Evolutionary conservation across 2,888 invertebrate genomes (phyloP).

Genomic region (Sclerodermus sp.): DNA sequence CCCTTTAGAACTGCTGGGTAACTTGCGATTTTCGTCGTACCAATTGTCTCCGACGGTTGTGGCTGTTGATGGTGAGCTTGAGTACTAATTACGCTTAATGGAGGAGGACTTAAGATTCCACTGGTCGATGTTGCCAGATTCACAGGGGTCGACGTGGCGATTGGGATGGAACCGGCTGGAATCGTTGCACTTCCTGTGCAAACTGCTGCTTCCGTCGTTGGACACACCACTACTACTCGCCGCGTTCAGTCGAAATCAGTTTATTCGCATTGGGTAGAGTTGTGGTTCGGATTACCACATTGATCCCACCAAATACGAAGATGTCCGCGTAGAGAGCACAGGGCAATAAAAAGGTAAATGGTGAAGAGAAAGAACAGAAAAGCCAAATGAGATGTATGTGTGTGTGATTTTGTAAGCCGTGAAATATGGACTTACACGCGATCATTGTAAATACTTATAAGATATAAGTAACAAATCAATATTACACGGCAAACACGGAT

Average conservation of each 20-base stretch:
- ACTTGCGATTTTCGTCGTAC: conserved; percentile 52
- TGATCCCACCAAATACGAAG: too few relatives aligned
- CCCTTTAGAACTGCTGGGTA: conserved; percentile 79
- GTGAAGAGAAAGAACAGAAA: conserved; percentile 25
- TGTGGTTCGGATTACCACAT: too few relatives aligned
- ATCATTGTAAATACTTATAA: too few relatives aligned
- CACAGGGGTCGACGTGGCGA: conserved; percentile 50
- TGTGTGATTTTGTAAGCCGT: too few relatives aligned
- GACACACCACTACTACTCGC: conserved; percentile 39
- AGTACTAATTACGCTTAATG: conserved; percentile 27
- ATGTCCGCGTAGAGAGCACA: neutral
- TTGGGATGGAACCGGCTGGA: conserved; percentile 47
- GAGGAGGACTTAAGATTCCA: conserved; percentile 37
- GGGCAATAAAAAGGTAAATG: conserved; percentile 11
- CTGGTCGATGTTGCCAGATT: conserved; percentile 32
- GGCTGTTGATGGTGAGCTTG: conserved; percentile 53
- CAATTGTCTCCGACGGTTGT: conserved; percentile 16
- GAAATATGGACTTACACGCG: too few relatives aligned
- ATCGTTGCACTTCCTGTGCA: conserved; percentile 57
- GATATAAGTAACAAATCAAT: too few relatives aligned
- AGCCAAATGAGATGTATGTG: conserved; percentile 27
- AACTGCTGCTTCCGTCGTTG: conserved; percentile 37
- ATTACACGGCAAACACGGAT: too few relatives aligned
- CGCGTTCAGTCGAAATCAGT: neutral
- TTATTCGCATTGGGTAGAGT: neutral